Conservation (phyloP, 2,888 invertebrate species). For the Cantharis lateralis region DNA sequence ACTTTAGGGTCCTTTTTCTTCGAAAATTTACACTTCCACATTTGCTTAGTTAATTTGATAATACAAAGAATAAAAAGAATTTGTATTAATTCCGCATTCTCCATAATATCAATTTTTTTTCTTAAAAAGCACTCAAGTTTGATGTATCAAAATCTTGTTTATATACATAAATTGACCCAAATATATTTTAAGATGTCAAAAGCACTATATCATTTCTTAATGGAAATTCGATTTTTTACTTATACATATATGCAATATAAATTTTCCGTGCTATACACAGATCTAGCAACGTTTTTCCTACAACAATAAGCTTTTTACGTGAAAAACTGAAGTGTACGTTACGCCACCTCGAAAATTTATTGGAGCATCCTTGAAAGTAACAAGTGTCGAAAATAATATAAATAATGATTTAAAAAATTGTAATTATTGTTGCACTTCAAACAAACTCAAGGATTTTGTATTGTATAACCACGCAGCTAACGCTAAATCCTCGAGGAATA, state of each 20-base stretch:
- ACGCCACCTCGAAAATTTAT: background rate
- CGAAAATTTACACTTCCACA: background rate
- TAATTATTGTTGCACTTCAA: background rate
- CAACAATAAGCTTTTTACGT: background rate
- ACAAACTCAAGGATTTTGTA: background rate
- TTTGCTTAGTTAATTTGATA: background rate
- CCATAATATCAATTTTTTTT: slow-evolving; percentile 9
- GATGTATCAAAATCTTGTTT: slow-evolving; percentile 17
- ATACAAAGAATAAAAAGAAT: background rate
- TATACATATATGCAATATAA: background rate
- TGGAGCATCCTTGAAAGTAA: background rate
- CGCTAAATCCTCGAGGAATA: background rate
- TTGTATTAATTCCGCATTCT: background rate
- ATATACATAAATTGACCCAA: slow-evolving; percentile 21
- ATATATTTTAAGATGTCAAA: slow-evolving; percentile 18
- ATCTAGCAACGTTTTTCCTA: background rate
- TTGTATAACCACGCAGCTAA: background rate
- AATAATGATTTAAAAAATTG: background rate
- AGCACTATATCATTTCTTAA: slow-evolving; percentile 15
- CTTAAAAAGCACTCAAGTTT: slow-evolving; percentile 17
- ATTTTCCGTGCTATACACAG: background rate
- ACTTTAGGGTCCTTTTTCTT: background rate
- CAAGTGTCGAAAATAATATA: background rate
- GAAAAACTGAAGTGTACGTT: background rate
- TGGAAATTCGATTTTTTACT: slow-evolving; percentile 14